Base-by-base conservation (phyloP, 2,888 invertebrate species). In the Hirtodrosophila trivittata region DNA sequence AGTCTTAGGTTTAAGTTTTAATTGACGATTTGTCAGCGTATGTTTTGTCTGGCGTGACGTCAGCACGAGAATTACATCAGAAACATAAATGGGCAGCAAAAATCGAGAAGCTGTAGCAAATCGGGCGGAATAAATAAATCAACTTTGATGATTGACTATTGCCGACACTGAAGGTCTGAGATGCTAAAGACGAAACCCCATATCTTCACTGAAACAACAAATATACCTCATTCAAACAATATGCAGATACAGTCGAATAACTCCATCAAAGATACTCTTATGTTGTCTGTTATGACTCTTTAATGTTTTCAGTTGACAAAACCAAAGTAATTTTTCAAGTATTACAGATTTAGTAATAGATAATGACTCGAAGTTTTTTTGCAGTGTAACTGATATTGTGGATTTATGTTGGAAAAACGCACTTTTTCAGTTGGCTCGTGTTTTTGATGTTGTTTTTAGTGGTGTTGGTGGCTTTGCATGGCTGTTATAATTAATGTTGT, bases 31-130 rank as follows among this genome's bases (percentile, higher is more conserved):
- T 70, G 54, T 51, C 63, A 54, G 52, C 35, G 50, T 59, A n/a
- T n/a, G n/a, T n/a, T n/a, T n/a, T 65, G 74, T 73, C 68, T 65
- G 2, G 69, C 69, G 75, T 76, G 86, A 86, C 73, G 72, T 84
- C 67, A 87, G 77, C 86, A 66, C 63, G 74, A 71, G 77, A 78
- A 85, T 88, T 87, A 77, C 86, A 83, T 88, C 88, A 88, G 54
- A 14, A 47, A 66, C 69, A 62, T 62, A 70, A 77, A 70, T 64
- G 68, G 73, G 37, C 55, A 64, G 7, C 30, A 18, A 38, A 41
- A 16, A 45, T 41, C 12, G 26, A 47, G 32, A 51, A 37, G 46
- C 30, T 49, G 37, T 21, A 12, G 12, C 46, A 21, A 26, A 32
- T 33, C 37, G 21, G 14, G 33, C 43, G 26, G 28, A 18, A 41